Percentiles rank a stretch among this genome's conserved stretches.
Conservation (phyloP, 1,140 invertebrate species). For the Drosophila bocqueti region DNA sequence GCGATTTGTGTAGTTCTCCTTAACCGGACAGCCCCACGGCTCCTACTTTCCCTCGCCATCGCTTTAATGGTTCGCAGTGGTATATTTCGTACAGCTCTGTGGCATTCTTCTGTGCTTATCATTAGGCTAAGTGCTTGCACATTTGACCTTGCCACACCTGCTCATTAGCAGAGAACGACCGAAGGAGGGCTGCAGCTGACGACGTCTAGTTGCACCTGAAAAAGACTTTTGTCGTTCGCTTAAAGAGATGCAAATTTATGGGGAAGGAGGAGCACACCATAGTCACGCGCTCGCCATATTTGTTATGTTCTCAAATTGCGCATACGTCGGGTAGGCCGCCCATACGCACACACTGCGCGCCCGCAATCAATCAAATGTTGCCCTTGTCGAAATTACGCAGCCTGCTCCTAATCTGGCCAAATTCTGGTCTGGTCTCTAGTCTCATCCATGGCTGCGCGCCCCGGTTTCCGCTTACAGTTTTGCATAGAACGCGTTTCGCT, state of each 20-base stretch:
- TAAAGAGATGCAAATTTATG: slow-evolving; percentile 71
- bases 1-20: slow-evolving; percentile 67
- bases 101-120: slow-evolving; percentile 45
- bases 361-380: slow-evolving; percentile 70
- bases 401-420: slow-evolving; percentile 25
- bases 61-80: slow-evolving; percentile 15
- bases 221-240: slow-evolving; percentile 43
- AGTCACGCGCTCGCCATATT: slow-evolving; percentile 67
- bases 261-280: slow-evolving; percentile 16
- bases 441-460: slow-evolving; percentile 10
- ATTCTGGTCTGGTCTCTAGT: not conserved
- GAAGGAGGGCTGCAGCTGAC: not conserved
- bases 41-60: not conserved
- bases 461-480: slow-evolving; percentile 70
- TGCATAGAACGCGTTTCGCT: slow-evolving; percentile 56
- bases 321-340: slow-evolving; percentile 43
- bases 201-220: slow-evolving; percentile 53
- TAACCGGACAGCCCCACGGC: not conserved
- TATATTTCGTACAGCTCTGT: slow-evolving; percentile 10
- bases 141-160: slow-evolving; percentile 44
- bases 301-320: slow-evolving; percentile 71
- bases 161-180: slow-evolving; percentile 21
- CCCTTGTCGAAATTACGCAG: slow-evolving; percentile 59
- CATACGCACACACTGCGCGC: slow-evolving; percentile 29
- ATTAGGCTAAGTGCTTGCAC: slow-evolving; percentile 56